Evolutionary conservation across 2,888 invertebrate genomes (phyloP), one percentile per base, ranked within the genome.

Genomic region (Acleris laterana): DNA sequence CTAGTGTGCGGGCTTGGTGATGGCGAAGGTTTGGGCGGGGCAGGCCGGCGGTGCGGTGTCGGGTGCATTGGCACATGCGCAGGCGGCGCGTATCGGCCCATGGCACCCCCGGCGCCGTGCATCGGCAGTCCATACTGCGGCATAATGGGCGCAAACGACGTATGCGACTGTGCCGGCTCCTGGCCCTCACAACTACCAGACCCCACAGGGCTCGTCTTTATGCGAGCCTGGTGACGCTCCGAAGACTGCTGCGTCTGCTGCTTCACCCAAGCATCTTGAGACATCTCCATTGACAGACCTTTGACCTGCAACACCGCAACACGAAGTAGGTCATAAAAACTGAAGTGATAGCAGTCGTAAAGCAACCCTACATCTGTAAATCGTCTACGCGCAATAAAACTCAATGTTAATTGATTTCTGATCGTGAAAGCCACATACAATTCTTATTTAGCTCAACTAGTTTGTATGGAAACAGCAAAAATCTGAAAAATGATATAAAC

Each of bases 51-150:
- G 66, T 89, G 90, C 5, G 88, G 77, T 16, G 84, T 86, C 22
- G 94, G 92, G 74, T 95, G 95, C 76, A 95, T 93, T 48, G 95
- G 94, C 72, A 89, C 83, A 90, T 94, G 83, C 4, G 89, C 87
- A 11, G 92, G 93, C 44, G 90, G 91, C 22, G 85, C 90, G 70
- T 95, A 92, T 19, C 92, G 87, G 3, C 92, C 90, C 79, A 96
- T 85, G 60, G 81, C 77, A 5, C 89, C 89, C 16, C 84, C 79
- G 13, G 81, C 75, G 38, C 88, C 88, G 60, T 93, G 87, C 69
- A 89, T 84, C 28, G 88, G 89, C 81, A 87, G 80, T 28, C 83
- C 83, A 58, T 92, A 92, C 70, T 85, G 86, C 6, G 89, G 88
- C 81, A 93, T 86, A 53, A 91, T 90, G 7, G 93, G 91, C 16